Evolutionary conservation across 2,888 invertebrate species (phyloP).

Genomic region (Lepidocyrtoides sp.): DNA sequence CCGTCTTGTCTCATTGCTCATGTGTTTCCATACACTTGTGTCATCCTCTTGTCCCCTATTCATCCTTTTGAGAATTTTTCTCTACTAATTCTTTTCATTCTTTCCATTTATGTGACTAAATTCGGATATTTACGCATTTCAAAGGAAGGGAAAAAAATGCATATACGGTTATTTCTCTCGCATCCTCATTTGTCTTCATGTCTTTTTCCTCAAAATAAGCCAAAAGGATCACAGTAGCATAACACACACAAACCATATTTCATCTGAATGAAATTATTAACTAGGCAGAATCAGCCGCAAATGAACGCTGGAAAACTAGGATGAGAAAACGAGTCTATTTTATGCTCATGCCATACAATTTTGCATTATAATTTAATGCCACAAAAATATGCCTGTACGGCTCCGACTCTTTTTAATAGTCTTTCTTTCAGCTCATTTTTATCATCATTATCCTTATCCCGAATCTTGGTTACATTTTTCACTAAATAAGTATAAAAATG

Average conservation of each 20-base stretch:
- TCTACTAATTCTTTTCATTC: slow-evolving; percentile 3
- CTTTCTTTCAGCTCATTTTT: not conserved
- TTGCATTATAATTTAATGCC: not conserved
- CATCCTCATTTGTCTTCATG: not conserved
- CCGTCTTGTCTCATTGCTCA: slow-evolving; percentile 5
- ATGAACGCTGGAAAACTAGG: not conserved
- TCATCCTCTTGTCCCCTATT: slow-evolving; percentile 6
- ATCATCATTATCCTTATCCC: not conserved
- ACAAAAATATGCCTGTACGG: not conserved
- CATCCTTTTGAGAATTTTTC: not conserved
- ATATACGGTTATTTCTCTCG: not conserved
- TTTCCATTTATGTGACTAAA: not conserved
- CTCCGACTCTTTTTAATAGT: not conserved
- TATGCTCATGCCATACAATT: not conserved
- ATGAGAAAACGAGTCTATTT: too few relatives aligned
- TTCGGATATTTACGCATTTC: not conserved
- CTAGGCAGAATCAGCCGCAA: not conserved
- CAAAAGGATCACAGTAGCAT: not conserved
- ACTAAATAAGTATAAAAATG: not conserved
- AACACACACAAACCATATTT: slow-evolving; percentile 11
- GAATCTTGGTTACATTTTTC: not conserved
- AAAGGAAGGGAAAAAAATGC: not conserved
- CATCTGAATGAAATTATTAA: not conserved
- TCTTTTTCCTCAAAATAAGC: not conserved
- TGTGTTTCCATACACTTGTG: slow-evolving; percentile 17